These are phyloP conservation scores for Emydocephalus ijimae DNA, from an alignment of 2,113 vertebrate species.

Conservation along the genomic window DNA sequence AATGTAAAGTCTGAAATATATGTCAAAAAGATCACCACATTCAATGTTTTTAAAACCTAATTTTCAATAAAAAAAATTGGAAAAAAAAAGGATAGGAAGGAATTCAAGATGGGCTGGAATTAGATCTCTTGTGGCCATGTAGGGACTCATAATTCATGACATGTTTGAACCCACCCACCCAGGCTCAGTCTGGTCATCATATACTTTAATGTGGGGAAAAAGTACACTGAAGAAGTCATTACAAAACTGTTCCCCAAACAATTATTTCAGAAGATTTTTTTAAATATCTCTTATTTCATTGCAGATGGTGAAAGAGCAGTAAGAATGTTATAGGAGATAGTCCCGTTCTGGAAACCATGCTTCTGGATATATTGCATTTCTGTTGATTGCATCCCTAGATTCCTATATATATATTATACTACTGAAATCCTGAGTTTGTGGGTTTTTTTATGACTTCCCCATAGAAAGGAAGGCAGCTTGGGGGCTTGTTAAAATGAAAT, in stretches of 20 bases:
- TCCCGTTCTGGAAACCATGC: background rate
- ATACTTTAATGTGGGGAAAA: background rate
- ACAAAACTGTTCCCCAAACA: background rate
- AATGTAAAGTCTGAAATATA: too few species aligned
- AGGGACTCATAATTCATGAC: too few species aligned
- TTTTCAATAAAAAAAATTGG: too few species aligned
- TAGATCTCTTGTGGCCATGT: too few species aligned
- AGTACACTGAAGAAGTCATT: slow-evolving; percentile 11
- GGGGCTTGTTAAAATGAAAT: slow-evolving; percentile 16
- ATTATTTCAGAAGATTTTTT: background rate
- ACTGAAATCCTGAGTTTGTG: slow-evolving; percentile 5
- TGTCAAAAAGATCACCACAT: too few species aligned
- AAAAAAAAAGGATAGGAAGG: too few species aligned
- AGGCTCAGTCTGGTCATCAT: too few species aligned
- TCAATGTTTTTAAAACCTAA: too few species aligned
- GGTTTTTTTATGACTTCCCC: background rate
- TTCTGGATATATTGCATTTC: slow-evolving; percentile 29
- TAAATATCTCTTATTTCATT: background rate
- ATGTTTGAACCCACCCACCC: too few species aligned
- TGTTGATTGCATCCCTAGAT: background rate
- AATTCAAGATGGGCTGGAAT: too few species aligned
- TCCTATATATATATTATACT: background rate
- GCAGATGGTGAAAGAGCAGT: background rate
- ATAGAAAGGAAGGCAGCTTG: background rate
- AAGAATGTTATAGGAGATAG: background rate